These are phyloP conservation scores for Malthinus flaveolus DNA, from an alignment of 2,888 invertebrate genomes.

Conservation along the genomic window DNA sequence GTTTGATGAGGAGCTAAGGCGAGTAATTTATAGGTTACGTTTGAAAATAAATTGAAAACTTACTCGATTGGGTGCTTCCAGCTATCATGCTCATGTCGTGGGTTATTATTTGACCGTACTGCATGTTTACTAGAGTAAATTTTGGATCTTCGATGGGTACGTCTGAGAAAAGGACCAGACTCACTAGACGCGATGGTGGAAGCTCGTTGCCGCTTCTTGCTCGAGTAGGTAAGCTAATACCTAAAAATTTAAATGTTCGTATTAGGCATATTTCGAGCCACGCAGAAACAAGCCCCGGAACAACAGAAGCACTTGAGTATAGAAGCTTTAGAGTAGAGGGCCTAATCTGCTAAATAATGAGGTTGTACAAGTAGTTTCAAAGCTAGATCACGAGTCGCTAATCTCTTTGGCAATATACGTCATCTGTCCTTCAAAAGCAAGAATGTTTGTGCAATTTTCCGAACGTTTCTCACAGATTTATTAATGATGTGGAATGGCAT, in stretches of 20 bases:
- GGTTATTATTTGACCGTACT: slow-evolving; percentile 79
- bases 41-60: slow-evolving; percentile 49
- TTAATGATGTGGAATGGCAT: no score
- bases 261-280: not conserved
- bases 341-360: no score
- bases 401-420: no score
- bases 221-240: slow-evolving; percentile 62
- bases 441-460: no score
- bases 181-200: slow-evolving; percentile 72
- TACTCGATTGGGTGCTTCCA: slow-evolving; percentile 75
- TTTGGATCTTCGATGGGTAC: slow-evolving; percentile 69
- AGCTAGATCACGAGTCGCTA: no score
- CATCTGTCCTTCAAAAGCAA: no score
- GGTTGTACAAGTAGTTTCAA: no score
- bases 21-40: not conserved
- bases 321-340: no score
- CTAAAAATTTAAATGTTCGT: not conserved
- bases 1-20: slow-evolving; percentile 61
- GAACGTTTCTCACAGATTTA: no score
- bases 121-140: slow-evolving; percentile 77
- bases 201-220: slow-evolving; percentile 64
- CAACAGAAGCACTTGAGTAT: no score
- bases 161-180: slow-evolving; percentile 72
- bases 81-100: slow-evolving; percentile 79
- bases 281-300: no score